phyloP scores from a whole-genome alignment of 2,888 invertebrate genomes.

The Spilosoma lubricipeda region DNA sequence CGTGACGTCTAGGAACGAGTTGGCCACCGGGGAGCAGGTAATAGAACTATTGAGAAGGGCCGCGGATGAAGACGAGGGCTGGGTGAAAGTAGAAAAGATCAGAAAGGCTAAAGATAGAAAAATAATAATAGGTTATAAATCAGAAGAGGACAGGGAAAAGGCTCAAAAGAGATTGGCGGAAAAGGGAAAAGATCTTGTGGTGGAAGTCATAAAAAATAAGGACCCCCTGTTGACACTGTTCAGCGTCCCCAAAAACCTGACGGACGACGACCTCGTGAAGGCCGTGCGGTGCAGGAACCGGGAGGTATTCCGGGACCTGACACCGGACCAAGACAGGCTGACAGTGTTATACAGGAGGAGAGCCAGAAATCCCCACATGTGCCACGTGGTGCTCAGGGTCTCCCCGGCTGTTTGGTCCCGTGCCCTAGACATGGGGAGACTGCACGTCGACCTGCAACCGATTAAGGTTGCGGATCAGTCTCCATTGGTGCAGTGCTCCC shows the following conservation, averaged over 20 bases:
- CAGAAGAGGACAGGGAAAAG: background rate
- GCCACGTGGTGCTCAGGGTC: too few relatives aligned
- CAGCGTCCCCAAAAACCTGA: background rate
- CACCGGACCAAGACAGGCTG: background rate
- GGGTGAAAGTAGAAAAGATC: too few relatives aligned
- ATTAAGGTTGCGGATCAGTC: too few relatives aligned
- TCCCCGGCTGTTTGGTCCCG: too few relatives aligned
- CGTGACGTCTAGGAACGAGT: too few relatives aligned
- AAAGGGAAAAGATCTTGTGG: background rate
- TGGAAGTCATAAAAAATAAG: background rate
- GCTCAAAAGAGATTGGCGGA: background rate
- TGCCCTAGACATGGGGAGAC: too few relatives aligned
- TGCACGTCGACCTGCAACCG: too few relatives aligned
- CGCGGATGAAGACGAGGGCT: too few relatives aligned
- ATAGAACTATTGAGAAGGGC: too few relatives aligned
- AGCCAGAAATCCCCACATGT: background rate
- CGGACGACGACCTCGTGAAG: background rate
- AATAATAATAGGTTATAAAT: background rate
- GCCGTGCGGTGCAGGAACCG: background rate
- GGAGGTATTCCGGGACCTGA: background rate
- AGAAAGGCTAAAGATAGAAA: background rate
- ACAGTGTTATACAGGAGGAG: background rate
- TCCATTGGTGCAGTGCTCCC: too few relatives aligned
- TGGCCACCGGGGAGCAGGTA: too few relatives aligned
- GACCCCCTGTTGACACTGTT: background rate